A percentile compares a stretch with the other conserved stretches of the same genome.
phyloP scores from a whole-genome alignment of 2,797 vertebrate species.

The Sebastiscus albofasciatus region DNA sequence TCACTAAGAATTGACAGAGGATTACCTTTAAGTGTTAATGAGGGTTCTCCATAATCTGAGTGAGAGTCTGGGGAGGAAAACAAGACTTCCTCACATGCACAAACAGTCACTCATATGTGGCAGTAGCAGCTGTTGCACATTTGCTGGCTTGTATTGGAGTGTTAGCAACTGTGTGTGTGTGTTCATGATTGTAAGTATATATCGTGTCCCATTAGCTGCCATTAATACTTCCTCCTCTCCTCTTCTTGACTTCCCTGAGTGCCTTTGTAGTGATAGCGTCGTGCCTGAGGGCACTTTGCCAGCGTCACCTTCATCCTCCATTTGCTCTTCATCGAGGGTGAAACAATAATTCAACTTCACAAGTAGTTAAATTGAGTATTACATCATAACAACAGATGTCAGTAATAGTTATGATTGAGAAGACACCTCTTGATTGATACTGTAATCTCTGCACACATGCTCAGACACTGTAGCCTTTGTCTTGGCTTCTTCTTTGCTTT shows the following conservation, averaged over 20 bases:
- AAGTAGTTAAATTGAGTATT: not conserved
- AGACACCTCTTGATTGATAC: not conserved
- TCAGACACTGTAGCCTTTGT: not conserved
- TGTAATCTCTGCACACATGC: not conserved
- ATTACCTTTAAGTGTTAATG: not conserved
- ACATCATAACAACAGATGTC: not conserved
- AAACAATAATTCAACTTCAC: not conserved
- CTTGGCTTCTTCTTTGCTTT: not conserved
- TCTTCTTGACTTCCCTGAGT: constrained; percentile 39
- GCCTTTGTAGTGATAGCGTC: constrained; percentile 6
- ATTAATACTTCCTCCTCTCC: constrained; percentile 11
- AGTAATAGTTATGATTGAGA: not conserved
- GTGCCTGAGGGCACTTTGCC: not conserved
- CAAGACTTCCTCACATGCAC: constrained; percentile 3
- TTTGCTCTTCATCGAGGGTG: constrained; percentile 25
- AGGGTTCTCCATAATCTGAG: not conserved
- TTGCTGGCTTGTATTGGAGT: not conserved
- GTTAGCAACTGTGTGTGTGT: constrained; percentile 22
- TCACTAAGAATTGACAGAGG: not conserved
- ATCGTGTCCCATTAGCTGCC: constrained; percentile 29
- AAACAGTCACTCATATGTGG: constrained; percentile 13
- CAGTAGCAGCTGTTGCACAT: constrained; percentile 56
- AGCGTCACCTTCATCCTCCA: constrained; percentile 28
- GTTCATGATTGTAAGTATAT: not conserved
- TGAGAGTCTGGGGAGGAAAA: constrained; percentile 7